A percentile compares a stretch with the other conserved stretches of the same genome.
phyloP scores from a whole-genome alignment of 2,888 invertebrate species.

The Chrysolina oricalcia region DNA sequence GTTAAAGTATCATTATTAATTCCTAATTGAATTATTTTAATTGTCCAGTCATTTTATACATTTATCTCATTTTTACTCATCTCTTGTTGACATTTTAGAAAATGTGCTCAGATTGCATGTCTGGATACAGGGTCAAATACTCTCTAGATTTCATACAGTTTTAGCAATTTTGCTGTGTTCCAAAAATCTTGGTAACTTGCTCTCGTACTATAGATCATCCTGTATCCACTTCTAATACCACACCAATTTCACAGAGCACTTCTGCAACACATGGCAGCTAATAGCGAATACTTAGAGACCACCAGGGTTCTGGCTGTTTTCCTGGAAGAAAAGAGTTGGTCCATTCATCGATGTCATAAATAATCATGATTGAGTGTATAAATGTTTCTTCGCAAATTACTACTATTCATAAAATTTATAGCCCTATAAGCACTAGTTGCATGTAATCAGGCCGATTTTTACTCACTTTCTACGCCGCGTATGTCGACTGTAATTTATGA shows the following conservation, averaged over 20 bases:
- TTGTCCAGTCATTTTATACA: no score
- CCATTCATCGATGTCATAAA: slow-evolving; percentile 39
- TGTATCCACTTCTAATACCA: background rate
- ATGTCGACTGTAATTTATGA: slow-evolving; percentile 28
- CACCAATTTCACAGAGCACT: background rate
- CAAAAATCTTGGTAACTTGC: no score
- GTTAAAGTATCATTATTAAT: no score
- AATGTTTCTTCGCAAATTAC: slow-evolving; percentile 40
- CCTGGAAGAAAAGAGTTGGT: slow-evolving; percentile 14
- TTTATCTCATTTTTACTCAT: no score
- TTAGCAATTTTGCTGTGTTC: no score
- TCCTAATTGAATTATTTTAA: no score
- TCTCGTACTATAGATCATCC: background rate
- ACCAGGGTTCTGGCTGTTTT: slow-evolving; percentile 16
- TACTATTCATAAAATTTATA: slow-evolving; percentile 38
- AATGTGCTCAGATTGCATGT: no score
- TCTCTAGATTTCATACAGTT: background rate
- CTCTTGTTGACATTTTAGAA: no score
- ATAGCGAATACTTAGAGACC: slow-evolving; percentile 19
- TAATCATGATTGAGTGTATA: slow-evolving; percentile 38
- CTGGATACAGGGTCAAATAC: no score
- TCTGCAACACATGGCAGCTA: slow-evolving; percentile 3
- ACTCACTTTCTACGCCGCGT: slow-evolving; percentile 24
- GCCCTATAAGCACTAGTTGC: slow-evolving; percentile 34
- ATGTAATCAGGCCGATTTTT: slow-evolving; percentile 31